phyloP scores from a whole-genome alignment of 2,888 invertebrate species.

The Anthophora plumipes region DNA sequence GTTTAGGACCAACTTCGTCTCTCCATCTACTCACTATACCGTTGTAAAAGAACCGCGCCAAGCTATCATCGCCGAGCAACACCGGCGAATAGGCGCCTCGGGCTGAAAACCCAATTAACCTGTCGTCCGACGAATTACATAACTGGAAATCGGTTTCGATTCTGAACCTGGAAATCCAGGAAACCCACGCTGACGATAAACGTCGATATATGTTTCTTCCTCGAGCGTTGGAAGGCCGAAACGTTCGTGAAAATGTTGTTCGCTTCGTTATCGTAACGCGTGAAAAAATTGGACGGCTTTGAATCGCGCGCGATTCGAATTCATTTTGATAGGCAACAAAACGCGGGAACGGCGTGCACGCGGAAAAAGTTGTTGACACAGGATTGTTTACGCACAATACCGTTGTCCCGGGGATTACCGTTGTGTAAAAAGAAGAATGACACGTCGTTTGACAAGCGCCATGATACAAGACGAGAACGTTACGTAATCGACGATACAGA shows the following conservation, averaged over 20 bases:
- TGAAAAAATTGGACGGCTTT: neutral
- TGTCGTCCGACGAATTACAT: slow-evolving; percentile 37
- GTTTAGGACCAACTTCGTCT: slow-evolving; percentile 77
- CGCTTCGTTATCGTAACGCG: neutral
- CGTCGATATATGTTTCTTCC: neutral
- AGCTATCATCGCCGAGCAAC: slow-evolving; percentile 28
- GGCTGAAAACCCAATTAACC: slow-evolving; percentile 57
- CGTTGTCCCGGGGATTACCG: slow-evolving; percentile 57
- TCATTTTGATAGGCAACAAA: too few relatives aligned
- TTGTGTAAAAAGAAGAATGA: slow-evolving; percentile 40
- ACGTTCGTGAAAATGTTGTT: neutral
- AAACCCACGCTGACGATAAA: too few relatives aligned
- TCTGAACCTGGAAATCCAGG: neutral
- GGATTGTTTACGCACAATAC: slow-evolving; percentile 60
- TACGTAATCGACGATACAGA: slow-evolving; percentile 44
- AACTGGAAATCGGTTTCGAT: slow-evolving; percentile 39
- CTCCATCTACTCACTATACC: slow-evolving; percentile 82
- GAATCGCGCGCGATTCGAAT: neutral
- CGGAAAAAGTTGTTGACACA: slow-evolving; percentile 31
- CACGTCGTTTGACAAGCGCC: slow-evolving; percentile 46
- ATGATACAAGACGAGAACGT: slow-evolving; percentile 34
- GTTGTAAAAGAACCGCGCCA: slow-evolving; percentile 73
- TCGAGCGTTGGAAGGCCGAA: neutral
- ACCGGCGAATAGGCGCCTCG: slow-evolving; percentile 42
- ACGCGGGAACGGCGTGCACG: neutral